Conservation (phyloP, 2,888 invertebrate species). For the Aphelenchoides bicaudatus region DNA sequence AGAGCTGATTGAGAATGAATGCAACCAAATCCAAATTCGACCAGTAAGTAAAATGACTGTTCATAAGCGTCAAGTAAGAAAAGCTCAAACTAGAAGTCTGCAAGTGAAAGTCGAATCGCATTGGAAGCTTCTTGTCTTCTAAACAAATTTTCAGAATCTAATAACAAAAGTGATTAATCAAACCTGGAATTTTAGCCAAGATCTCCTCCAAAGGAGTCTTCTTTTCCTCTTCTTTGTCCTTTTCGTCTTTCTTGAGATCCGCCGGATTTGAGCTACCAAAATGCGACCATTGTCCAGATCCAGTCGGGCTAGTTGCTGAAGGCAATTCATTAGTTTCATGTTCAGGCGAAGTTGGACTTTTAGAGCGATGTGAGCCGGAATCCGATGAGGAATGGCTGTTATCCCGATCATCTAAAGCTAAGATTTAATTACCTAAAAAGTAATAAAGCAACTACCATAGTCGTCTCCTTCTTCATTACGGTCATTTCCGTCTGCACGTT, state of each 20-base stretch:
- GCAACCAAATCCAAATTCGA: constrained; percentile 48
- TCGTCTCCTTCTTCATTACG: no score
- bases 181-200: constrained; percentile 30
- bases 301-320: constrained; percentile 20
- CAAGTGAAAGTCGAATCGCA: constrained; percentile 39
- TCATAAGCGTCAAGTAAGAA: constrained; percentile 56
- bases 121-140: constrained; percentile 21
- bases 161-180: constrained; percentile 11
- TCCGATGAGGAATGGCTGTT: no score
- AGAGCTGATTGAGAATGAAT: constrained; percentile 17
- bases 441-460: no score
- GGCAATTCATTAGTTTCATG: constrained; percentile 25
- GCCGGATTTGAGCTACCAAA: no score
- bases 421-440: no score
- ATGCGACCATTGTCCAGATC: constrained; percentile 25
- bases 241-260: constrained; percentile 23
- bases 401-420: no score
- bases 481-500: constrained; percentile 46
- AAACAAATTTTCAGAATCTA: no score
- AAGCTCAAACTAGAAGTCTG: constrained; percentile 56
- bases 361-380: constrained; percentile 41
- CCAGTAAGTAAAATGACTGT: constrained; percentile 57
- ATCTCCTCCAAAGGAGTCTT: constrained; percentile 23
- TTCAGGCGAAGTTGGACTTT: constrained; percentile 42
- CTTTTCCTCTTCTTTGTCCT: constrained; percentile 18